Percentiles rank a stretch among this genome's conserved stretches.
Evolutionary conservation across 2,113 vertebrate genomes (phyloP).

Genomic region (Lucifuga dentata): DNA sequence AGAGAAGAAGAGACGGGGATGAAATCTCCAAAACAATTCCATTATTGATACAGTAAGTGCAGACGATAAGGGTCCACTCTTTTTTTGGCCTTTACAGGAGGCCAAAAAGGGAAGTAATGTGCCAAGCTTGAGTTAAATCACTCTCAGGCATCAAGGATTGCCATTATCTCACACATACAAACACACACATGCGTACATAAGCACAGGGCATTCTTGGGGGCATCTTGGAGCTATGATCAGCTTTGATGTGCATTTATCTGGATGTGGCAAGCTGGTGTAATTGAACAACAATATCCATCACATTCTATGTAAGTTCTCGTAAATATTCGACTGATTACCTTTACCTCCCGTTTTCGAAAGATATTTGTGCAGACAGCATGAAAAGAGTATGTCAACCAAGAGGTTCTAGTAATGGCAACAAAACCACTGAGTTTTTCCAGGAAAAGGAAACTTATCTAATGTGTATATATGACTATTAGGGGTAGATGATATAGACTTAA

Average conservation of each 20-base stretch:
- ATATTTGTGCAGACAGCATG: slow-evolving; percentile 6
- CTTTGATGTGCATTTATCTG: slow-evolving; percentile 74
- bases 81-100: slow-evolving; percentile 70
- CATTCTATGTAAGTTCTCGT: not conserved
- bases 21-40: slow-evolving; percentile 82
- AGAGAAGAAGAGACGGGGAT: slow-evolving; percentile 72
- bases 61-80: slow-evolving; percentile 80
- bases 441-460: no score
- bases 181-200: slow-evolving; percentile 35
- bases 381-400: not conserved
- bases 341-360: no score
- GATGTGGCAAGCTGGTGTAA: slow-evolving; percentile 39
- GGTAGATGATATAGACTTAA: no score
- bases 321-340: slow-evolving; percentile 18
- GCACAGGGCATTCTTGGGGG: slow-evolving; percentile 27
- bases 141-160: slow-evolving; percentile 75
- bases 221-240: slow-evolving; percentile 14
- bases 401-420: no score
- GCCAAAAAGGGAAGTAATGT: slow-evolving; percentile 65
- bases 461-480: no score
- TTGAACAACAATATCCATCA: slow-evolving; percentile 9
- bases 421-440: no score
- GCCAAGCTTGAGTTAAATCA: slow-evolving; percentile 66
- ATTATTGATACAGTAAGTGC: slow-evolving; percentile 75
- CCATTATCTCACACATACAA: slow-evolving; percentile 71